Evolutionary conservation across 1,140 invertebrate species (phyloP).

Genomic region (Uloborus diversus): DNA sequence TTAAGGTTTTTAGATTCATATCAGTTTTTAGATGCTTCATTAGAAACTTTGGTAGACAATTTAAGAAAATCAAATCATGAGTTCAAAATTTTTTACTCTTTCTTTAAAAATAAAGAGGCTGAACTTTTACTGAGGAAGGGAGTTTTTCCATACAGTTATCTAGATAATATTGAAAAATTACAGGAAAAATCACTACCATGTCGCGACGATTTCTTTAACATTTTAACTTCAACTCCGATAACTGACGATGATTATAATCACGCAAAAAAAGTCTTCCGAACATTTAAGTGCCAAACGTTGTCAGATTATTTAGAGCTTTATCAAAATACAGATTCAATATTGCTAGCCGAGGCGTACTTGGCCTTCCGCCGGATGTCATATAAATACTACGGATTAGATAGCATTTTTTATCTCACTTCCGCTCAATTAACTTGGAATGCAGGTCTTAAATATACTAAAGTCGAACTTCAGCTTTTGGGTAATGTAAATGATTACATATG

Average conservation of each 20-base stretch:
- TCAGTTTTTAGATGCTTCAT: too few species aligned
- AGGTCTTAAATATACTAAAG: conserved; percentile 1
- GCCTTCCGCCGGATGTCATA: neutral
- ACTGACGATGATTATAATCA: neutral
- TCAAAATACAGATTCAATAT: neutral
- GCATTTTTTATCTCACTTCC: neutral
- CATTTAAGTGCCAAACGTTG: conserved; percentile 4
- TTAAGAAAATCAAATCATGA: too few species aligned
- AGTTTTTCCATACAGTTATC: too few species aligned
- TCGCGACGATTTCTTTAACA: too few species aligned
- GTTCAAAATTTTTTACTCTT: too few species aligned
- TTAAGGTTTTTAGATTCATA: too few species aligned
- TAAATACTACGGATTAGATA: neutral
- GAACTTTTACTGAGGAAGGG: too few species aligned
- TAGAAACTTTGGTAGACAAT: too few species aligned
- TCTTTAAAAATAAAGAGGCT: too few species aligned
- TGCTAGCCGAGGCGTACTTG: neutral
- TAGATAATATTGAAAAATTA: too few species aligned
- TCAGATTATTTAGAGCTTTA: conserved; percentile 4
- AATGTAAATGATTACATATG: conserved; percentile 2
- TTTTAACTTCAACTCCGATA: too few species aligned
- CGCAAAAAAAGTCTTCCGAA: neutral
- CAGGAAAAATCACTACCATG: too few species aligned
- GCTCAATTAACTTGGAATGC: conserved; percentile 8
- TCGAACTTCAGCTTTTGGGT: conserved; percentile 8